Conservation (phyloP, 2,797 vertebrate species). For the Zenarchopterus dispar region DNA sequence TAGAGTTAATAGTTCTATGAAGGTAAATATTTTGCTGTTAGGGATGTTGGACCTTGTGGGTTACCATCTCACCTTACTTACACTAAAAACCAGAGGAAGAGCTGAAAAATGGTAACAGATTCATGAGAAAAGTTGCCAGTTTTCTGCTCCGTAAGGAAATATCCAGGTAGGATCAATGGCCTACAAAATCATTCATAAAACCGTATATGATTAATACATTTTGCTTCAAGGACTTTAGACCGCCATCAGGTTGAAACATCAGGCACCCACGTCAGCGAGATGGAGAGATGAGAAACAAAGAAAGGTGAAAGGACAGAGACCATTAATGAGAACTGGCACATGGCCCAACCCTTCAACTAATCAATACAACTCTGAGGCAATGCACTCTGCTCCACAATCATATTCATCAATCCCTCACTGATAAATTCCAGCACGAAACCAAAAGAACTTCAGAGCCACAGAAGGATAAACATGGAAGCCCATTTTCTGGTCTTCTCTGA, state of each 20-base stretch:
- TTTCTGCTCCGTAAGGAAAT: conserved; percentile 19
- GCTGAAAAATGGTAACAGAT: conserved; percentile 2
- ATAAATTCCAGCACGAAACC: conserved; percentile 53
- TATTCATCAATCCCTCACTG: conserved; percentile 70
- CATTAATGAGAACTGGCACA: conserved; percentile 72
- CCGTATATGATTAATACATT: conserved; percentile 72
- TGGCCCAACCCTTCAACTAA: conserved; percentile 48
- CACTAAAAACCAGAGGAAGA: no score
- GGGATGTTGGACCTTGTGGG: no score
- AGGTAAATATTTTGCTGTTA: no score
- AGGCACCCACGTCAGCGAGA: conserved; percentile 46
- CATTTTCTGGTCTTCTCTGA: background rate
- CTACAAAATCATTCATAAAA: conserved; percentile 25
- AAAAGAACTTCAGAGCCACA: conserved; percentile 20
- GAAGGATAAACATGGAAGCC: conserved; percentile 5
- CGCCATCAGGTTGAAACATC: conserved; percentile 68
- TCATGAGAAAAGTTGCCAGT: conserved; percentile 8
- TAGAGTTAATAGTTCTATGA: no score
- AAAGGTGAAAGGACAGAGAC: conserved; percentile 64
- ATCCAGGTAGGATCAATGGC: conserved; percentile 42
- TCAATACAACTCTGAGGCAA: conserved; percentile 71
- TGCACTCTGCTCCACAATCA: conserved; percentile 58
- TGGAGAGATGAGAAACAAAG: conserved; percentile 59
- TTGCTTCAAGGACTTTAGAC: conserved; percentile 76
- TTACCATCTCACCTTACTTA: no score